phyloP scores from a whole-genome alignment of 2,113 vertebrate species.

The Myocastor coypus region DNA sequence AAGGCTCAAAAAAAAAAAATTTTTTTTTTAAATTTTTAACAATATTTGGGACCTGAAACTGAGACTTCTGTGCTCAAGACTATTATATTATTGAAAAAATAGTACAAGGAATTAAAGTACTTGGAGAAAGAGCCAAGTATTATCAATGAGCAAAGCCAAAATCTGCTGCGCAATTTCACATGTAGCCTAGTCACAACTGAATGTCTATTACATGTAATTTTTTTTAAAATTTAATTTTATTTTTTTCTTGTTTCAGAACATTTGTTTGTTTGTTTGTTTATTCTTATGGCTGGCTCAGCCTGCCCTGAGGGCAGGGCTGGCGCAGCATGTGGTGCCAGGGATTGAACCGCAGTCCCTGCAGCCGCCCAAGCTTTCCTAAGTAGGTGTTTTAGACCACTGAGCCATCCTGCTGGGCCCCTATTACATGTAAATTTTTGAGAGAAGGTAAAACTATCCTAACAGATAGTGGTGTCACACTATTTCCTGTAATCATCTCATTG shows the following conservation, averaged over 20 bases:
- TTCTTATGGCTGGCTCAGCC: too few relatives aligned
- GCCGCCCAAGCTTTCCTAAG: too few relatives aligned
- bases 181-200: background rate
- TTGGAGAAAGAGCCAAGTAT: background rate
- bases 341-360: too few relatives aligned
- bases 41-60: background rate
- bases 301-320: too few relatives aligned
- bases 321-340: too few relatives aligned
- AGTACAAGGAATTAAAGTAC: background rate
- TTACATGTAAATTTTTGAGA: background rate
- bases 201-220: background rate
- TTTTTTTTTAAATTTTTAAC: constrained; percentile 13
- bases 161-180: background rate
- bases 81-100: background rate
- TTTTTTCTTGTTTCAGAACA: too few relatives aligned
- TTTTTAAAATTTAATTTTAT: too few relatives aligned
- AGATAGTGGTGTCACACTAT: background rate
- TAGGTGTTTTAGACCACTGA: too few relatives aligned
- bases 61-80: background rate
- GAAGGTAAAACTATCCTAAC: background rate
- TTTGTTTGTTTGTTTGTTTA: too few relatives aligned
- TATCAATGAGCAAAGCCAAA: background rate
- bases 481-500: background rate
- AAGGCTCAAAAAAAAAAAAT: constrained; percentile 31
- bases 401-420: too few relatives aligned